Evolutionary conservation across 2,113 vertebrate species (phyloP).

Genomic region (Syrmaticus mikado): DNA sequence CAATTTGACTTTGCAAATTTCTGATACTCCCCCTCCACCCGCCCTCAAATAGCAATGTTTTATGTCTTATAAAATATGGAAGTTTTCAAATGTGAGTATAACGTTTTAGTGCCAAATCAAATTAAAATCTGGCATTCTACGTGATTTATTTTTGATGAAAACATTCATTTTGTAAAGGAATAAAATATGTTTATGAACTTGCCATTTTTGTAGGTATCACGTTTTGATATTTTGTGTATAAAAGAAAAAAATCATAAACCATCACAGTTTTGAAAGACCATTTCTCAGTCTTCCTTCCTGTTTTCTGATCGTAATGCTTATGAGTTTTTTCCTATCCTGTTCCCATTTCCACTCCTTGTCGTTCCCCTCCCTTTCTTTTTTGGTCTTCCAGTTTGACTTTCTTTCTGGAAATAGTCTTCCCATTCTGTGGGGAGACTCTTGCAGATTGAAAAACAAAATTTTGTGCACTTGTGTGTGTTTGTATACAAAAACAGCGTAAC

Average conservation of each 20-base stretch:
- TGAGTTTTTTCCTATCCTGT: not conserved
- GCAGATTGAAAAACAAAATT: not conserved
- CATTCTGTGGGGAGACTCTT: not conserved
- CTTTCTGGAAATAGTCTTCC: not conserved
- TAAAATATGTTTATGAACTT: not conserved
- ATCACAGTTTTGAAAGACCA: not conserved
- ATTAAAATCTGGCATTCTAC: not conserved
- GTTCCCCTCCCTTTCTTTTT: not conserved
- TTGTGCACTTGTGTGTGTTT: not conserved
- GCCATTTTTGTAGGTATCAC: not conserved
- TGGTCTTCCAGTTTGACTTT: not conserved
- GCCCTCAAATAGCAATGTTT: not conserved
- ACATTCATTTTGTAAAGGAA: not conserved
- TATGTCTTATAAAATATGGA: not conserved
- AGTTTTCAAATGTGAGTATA: not conserved
- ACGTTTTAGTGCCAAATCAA: not conserved
- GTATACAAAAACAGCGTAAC: not conserved
- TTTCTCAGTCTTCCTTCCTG: constrained; percentile 8
- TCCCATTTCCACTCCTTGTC: constrained; percentile 8
- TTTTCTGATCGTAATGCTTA: not conserved
- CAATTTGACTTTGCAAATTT: not conserved
- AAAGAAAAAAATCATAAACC: not conserved
- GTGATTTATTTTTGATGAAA: not conserved
- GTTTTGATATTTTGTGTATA: not conserved
- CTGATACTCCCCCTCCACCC: not conserved